These are phyloP conservation scores for Crematogaster levior DNA, from an alignment of 2,888 invertebrate genomes.

Conservation along the genomic window DNA sequence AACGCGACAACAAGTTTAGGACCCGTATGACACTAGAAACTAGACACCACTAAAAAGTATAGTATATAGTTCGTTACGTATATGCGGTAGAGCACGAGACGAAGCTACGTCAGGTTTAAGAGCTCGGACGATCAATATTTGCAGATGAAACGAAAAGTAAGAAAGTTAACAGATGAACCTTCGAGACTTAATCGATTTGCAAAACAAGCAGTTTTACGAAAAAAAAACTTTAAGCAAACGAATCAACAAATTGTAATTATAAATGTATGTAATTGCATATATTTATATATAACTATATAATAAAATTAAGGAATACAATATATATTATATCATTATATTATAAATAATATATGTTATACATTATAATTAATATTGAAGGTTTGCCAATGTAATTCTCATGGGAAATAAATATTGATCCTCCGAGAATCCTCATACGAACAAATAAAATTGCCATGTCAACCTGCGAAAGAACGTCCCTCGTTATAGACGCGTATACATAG, in stretches of 20 bases:
- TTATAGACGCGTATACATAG: not conserved
- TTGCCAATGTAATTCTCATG: not conserved
- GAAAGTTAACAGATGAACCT: not conserved
- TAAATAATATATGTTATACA: not conserved
- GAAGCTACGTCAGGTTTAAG: constrained; percentile 54
- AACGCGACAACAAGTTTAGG: constrained; percentile 42
- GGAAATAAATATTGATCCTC: constrained; percentile 25
- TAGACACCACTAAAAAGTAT: constrained; percentile 55
- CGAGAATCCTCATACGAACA: not conserved
- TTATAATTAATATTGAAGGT: not conserved
- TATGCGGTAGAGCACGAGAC: constrained; percentile 63
- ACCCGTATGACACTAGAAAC: constrained; percentile 53
- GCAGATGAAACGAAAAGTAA: not conserved
- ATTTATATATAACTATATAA: not conserved
- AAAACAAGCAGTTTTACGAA: not conserved
- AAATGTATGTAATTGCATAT: not conserved
- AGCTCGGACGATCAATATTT: constrained; percentile 24
- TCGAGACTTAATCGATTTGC: not conserved
- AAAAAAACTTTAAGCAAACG: not conserved
- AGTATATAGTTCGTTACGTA: constrained; percentile 62
- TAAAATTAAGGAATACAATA: too few relatives aligned
- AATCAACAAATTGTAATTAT: not conserved
- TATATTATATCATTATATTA: not conserved
- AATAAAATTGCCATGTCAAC: constrained; percentile 47
- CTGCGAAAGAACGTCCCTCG: constrained; percentile 12